phyloP scores from a whole-genome alignment of 2,113 vertebrate genomes.

The Electrona antarctica region DNA sequence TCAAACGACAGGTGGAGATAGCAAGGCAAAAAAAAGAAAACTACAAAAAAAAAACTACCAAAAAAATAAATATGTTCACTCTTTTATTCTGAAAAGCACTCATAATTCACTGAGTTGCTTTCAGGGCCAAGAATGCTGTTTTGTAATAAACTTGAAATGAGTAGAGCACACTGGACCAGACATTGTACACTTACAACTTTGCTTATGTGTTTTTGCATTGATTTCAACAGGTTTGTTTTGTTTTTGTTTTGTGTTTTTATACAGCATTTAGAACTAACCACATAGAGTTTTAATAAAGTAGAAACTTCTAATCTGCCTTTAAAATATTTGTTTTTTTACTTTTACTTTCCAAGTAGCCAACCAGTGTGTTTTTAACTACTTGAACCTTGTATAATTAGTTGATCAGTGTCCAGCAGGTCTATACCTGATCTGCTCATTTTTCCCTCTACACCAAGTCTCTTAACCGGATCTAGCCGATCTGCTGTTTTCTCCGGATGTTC shows the following conservation, averaged over 20 bases:
- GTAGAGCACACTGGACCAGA: slow-evolving; percentile 77
- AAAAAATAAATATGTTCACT: slow-evolving; percentile 27
- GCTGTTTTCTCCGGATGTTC: slow-evolving; percentile 36
- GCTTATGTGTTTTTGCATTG: slow-evolving; percentile 65
- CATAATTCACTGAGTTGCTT: slow-evolving; percentile 56
- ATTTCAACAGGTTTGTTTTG: slow-evolving; percentile 55
- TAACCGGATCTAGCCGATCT: too few relatives aligned
- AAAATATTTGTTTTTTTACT: slow-evolving; percentile 51
- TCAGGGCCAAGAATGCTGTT: slow-evolving; percentile 70
- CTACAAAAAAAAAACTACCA: too few relatives aligned
- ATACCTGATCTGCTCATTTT: too few relatives aligned
- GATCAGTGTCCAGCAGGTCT: too few relatives aligned
- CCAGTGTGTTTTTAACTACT: neutral
- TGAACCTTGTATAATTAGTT: too few relatives aligned
- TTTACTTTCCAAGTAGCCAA: slow-evolving; percentile 10
- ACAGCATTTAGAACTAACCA: slow-evolving; percentile 7
- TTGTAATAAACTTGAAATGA: slow-evolving; percentile 76
- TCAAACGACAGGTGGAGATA: slow-evolving; percentile 61
- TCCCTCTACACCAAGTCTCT: too few relatives aligned
- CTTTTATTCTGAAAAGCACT: slow-evolving; percentile 59
- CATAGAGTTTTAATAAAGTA: slow-evolving; percentile 73
- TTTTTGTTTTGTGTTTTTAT: slow-evolving; percentile 28
- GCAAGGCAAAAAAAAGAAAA: slow-evolving; percentile 35
- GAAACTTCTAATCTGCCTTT: slow-evolving; percentile 65
- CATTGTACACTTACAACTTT: slow-evolving; percentile 65